Evolutionary conservation across 2,797 vertebrate genomes (phyloP), one percentile per base, ranked within the genome.

Genomic region (Chaetophractus vellerosus): DNA sequence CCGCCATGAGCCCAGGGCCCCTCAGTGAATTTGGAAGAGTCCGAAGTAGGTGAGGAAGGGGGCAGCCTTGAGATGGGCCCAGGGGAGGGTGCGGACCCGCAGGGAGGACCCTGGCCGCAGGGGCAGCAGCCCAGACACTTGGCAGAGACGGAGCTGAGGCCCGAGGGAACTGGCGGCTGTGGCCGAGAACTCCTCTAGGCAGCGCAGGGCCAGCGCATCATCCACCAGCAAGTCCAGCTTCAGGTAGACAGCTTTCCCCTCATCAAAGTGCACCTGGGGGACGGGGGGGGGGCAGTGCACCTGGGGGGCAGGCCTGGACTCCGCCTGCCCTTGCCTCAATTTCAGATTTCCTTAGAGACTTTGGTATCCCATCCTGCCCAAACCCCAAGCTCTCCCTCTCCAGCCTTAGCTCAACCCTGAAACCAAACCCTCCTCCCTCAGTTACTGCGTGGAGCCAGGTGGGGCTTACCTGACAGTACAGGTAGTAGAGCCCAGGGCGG

Each of bases 391-490:
- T 64, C 52, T 63, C 41, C 71, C 55, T 63, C 48, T 75, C 64
- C 64, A 31, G 26, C 33, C 26, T 36, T 55, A 36, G 16, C 55
- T 59, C n/a, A 18, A 11, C 23, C 48, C 71, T 3, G 1, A 63
- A 38, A 55, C 71, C n/a, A 61, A 71, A 36, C 63, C 66, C 78
- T 82, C 75, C 74, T 59, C 61, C 41, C 63, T 66, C 24, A 31
- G 38, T 38, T 52, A 52, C 28, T 2, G 33, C 41, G 0, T 0
- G 19, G 36, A 74, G 48, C n/a, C 81, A 86, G 84, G 78, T 15
- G 85, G 55, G 81, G 19, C 98, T 98, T 98, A 99, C 99, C 99
- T 99, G 99, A 96, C 99, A 99, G 96, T 99, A 99, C 88, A 99
- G 98, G 98, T 99, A 99, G 98, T 99, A 99, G 91, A 99, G 98